These are phyloP conservation scores for Heliconius congener DNA, from an alignment of 1,140 invertebrate genomes.

Conservation along the genomic window DNA sequence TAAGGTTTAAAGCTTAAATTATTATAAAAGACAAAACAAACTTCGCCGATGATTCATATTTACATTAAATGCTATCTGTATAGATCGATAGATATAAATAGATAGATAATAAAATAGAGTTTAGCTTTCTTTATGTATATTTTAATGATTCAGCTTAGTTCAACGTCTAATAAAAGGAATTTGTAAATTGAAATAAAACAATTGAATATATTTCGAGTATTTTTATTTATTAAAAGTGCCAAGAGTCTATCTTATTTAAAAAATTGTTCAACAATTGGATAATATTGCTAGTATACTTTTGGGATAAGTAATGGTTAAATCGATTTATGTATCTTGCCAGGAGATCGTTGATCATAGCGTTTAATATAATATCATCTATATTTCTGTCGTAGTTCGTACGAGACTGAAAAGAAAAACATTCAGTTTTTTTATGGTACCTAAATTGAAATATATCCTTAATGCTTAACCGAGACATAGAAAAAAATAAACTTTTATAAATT, in stretches of 20 bases:
- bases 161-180: no score
- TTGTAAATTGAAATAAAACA: background rate
- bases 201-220: background rate
- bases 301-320: slow-evolving; percentile 47
- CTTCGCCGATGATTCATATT: no score
- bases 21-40: no score
- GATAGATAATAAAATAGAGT: no score
- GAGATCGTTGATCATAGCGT: slow-evolving; percentile 52
- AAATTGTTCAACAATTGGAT: slow-evolving; percentile 30
- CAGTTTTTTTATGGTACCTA: background rate
- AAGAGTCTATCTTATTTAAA: slow-evolving; percentile 40
- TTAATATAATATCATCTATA: slow-evolving; percentile 57
- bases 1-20: no score
- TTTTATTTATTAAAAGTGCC: slow-evolving; percentile 15
- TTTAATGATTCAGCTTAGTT: no score
- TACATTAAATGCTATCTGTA: no score
- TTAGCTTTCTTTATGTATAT: no score
- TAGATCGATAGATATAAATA: no score
- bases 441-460: background rate
- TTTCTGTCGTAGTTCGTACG: slow-evolving; percentile 53
- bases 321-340: slow-evolving; percentile 51
- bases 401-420: slow-evolving; percentile 48
- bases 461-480: no score
- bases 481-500: no score
- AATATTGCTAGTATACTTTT: slow-evolving; percentile 15